Percentiles rank a stretch among this genome's conserved stretches.
Evolutionary conservation across 2,888 invertebrate species (phyloP).

Genomic region (Luperina testacea): DNA sequence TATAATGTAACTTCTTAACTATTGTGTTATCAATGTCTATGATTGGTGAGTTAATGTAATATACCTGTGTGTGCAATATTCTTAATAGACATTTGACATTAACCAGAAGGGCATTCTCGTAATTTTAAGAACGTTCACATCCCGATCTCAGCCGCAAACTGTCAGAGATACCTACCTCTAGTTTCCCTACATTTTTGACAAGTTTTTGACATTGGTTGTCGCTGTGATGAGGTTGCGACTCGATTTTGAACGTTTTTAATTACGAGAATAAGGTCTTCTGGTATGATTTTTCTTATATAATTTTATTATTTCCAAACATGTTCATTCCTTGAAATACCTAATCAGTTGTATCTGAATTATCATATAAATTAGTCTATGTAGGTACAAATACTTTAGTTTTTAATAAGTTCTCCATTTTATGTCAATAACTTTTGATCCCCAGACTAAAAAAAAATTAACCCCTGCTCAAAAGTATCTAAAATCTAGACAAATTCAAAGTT

Average conservation of each 20-base stretch:
- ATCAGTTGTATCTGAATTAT: background rate
- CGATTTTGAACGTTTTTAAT: background rate
- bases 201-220: background rate
- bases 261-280: background rate
- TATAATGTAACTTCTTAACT: background rate
- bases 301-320: background rate
- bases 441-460: conserved; percentile 11
- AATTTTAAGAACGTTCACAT: background rate
- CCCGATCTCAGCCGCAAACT: background rate
- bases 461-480: conserved; percentile 70
- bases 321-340: background rate
- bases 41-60: conserved; percentile 29
- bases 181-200: background rate
- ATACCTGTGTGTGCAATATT: too few relatives aligned
- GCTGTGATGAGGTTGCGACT: background rate
- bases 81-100: background rate
- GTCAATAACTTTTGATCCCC: background rate
- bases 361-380: background rate
- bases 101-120: background rate
- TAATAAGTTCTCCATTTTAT: conserved; percentile 4
- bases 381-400: background rate
- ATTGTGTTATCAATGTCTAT: background rate
- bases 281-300: background rate
- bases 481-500: conserved; percentile 81
- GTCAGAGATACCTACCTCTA: background rate